A percentile compares a stretch with the other conserved stretches of the same genome.
These are phyloP conservation scores for Nanorana parkeri DNA, from an alignment of 2,113 vertebrate genomes.

Conservation along the genomic window DNA sequence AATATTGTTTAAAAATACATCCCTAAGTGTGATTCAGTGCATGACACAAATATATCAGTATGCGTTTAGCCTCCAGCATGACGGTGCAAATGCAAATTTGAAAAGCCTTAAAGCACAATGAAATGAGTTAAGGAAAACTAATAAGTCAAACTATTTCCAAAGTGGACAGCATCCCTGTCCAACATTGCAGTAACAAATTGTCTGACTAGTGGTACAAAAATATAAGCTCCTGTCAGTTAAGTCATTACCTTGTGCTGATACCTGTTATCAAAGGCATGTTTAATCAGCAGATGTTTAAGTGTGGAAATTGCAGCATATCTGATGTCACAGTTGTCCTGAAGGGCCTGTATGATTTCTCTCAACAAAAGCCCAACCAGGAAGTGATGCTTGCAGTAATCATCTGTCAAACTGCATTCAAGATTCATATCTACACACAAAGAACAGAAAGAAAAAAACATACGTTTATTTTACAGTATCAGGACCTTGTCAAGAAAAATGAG, in stretches of 20 bases:
- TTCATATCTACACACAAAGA: conserved; percentile 81
- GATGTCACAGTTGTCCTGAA: conserved; percentile 87
- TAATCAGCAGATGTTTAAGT: conserved; percentile 92
- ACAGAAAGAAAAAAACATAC: neutral
- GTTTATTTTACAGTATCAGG: no score
- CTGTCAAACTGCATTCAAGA: conserved; percentile 91
- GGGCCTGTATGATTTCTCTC: conserved; percentile 85
- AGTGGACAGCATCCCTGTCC: no score
- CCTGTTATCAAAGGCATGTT: conserved; percentile 93
- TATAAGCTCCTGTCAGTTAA: neutral
- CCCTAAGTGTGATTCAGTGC: no score
- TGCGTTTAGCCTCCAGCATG: no score
- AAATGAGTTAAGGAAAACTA: no score
- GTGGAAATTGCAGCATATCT: conserved; percentile 85
- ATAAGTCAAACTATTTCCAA: no score
- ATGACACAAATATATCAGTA: no score
- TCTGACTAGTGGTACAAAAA: neutral
- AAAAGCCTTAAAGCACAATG: no score
- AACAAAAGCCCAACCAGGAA: conserved; percentile 93
- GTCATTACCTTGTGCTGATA: conserved; percentile 84
- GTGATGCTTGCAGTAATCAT: conserved; percentile 94
- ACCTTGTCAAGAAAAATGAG: no score
- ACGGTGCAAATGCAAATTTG: no score
- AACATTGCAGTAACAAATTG: no score
- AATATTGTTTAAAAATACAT: no score